Base-by-base conservation (phyloP, 2,888 invertebrate species). In the Spicauda simplicius region DNA sequence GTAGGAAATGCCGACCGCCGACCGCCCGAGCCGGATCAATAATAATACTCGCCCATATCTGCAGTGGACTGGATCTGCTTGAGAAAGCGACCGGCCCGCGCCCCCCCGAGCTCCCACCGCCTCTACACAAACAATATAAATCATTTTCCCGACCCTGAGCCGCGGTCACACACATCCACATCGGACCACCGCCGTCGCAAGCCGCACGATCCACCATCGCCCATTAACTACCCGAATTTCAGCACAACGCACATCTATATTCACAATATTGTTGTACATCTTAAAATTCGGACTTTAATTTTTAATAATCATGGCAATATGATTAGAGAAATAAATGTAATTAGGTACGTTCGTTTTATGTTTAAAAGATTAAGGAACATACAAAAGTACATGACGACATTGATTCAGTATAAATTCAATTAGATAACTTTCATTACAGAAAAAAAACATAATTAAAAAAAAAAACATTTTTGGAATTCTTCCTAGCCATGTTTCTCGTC, bases 1-100 rank as follows among this genome's bases (percentile, higher is more conserved):
- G 88, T 90, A 88, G 91, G 89, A 90, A 91, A 80, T 80, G 77
- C 78, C 78, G 77, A 77, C 87, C 87, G 83, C 87, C 89, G 86
- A 85, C 86, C 87, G 83, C 86, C 86, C 85, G 80, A 83, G 81
- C 84, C 85, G 91, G 93, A 92, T 93, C 93, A 88, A 93, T 93
- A 92, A 93, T 93, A 93, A 93, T 90, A 92, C 91, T 90, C 90
- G 91, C 83, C 89, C 91, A 92, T 91, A 91, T 92, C 93, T 92
- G 92, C 91, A 91, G 91, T 89, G 91, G 91, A 90, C 91, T 85
- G 88, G 87, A 90, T 87, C 87, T 88, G 88, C 90, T 91, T 89
- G 90, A 90, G 91, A 87, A 91, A 87, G 83, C n/a, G n/a, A n/a
- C 85, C 82, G 79, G 79, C 79, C 78, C 72, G 74, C 75, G 69